A percentile compares a stretch with the other conserved stretches of the same genome.
These are phyloP conservation scores for Tringa solitaria DNA, from an alignment of 2,113 vertebrate genomes.

Conservation along the genomic window DNA sequence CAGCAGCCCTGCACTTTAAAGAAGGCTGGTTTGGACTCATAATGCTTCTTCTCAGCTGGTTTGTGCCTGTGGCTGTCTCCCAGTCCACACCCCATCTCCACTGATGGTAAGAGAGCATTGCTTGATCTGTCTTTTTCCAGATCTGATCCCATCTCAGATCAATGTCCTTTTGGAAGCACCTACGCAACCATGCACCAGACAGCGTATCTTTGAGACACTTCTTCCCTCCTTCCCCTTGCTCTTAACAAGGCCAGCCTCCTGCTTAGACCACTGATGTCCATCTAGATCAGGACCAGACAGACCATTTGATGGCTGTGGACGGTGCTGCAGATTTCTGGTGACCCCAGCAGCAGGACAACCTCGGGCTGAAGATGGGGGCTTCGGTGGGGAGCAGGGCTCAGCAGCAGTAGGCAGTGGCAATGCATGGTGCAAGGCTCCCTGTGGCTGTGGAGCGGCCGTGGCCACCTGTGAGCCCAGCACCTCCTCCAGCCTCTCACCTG, in stretches of 20 bases:
- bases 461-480: neutral
- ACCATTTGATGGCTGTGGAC: neutral
- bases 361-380: neutral
- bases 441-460: fast-evolving
- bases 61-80: neutral
- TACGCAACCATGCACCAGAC: neutral
- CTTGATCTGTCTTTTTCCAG: neutral
- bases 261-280: neutral
- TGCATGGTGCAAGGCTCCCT: fast-evolving
- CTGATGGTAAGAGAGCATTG: neutral
- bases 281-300: neutral
- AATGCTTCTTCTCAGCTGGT: neutral
- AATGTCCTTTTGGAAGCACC: neutral
- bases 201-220: neutral
- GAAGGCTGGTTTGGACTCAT: neutral
- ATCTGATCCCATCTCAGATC: neutral
- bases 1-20: neutral
- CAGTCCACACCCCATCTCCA: neutral
- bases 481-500: neutral
- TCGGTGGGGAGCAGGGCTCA: neutral
- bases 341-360: neutral
- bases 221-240: neutral
- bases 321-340: neutral
- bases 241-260: neutral
- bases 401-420: neutral